Evolutionary conservation across 2,797 vertebrate genomes (phyloP), one percentile per base, ranked within the genome.

Genomic region (Sebastes iracundus): DNA sequence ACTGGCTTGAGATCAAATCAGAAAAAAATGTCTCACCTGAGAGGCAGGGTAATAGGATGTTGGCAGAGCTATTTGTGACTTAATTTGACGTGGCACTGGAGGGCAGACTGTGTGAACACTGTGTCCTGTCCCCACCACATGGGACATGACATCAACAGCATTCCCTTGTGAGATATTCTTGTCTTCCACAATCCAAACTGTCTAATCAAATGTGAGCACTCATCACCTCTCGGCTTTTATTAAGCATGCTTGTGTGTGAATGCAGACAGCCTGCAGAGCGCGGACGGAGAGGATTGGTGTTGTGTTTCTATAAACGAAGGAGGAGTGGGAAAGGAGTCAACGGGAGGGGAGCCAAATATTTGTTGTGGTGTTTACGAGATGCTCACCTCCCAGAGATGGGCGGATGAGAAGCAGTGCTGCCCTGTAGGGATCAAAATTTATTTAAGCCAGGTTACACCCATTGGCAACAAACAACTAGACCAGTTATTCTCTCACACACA

Each of bases 401-500:
- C 75, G 90, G 78, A 86, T 84, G 80, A 79, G 72, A 74, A 78
- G 79, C 76, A 35, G 74, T 22, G 38, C 78, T 85, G 77, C 87
- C 89, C 92, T 85, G 72, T 78, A 82, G 93, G 86, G 90, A 95
- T 93, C 80, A 58, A 85, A 92, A 94, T 95, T 92, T 92, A 96
- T 91, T 84, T 88, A 94, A 91, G 82, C 72, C 84, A 76, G 72
- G 90, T 88, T 89, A 88, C 91, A 88, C 91, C 92, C 93, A 87
- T 66, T 84, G 81, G 83, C 73, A 89, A 60, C 83, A 72, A 72
- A 75, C 81, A 87, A 69, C 76, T 32, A 49, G 49, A 75, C 71
- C 62, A 53, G 52, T 22, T 9, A 53, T 58, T 76, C 60, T 73
- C 91, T 79, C 88, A 82, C 72, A 60, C 33, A 23, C 90, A 84